These are phyloP conservation scores for Erpetoichthys calabaricus DNA, from an alignment of 2,797 vertebrate species.

Conservation along the genomic window DNA sequence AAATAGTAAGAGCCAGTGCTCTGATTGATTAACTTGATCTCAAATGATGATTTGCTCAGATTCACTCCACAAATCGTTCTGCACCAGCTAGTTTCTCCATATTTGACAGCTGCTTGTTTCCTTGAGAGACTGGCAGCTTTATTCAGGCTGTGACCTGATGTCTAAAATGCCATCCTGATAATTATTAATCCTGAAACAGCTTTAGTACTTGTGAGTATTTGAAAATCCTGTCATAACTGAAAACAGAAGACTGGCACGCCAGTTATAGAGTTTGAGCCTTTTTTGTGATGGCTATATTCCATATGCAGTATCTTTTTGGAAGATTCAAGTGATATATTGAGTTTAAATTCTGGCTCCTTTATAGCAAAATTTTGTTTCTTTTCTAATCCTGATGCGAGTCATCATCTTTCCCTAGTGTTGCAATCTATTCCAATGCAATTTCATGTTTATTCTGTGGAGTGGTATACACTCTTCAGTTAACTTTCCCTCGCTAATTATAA, in stretches of 20 bases:
- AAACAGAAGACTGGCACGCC: slow-evolving; percentile 19
- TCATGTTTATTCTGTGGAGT: no score
- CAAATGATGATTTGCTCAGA: slow-evolving; percentile 18
- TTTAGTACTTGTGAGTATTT: slow-evolving; percentile 38
- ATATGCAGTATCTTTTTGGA: no score
- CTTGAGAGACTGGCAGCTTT: slow-evolving; percentile 23
- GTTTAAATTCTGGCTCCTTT: no score
- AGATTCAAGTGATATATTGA: no score
- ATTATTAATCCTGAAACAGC: slow-evolving; percentile 38
- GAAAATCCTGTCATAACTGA: slow-evolving; percentile 27
- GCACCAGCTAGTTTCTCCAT: slow-evolving; percentile 17
- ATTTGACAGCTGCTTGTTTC: slow-evolving; percentile 20
- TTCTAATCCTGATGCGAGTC: no score
- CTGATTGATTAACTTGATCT: slow-evolving; percentile 31
- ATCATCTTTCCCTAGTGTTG: no score
- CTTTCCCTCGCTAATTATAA: no score
- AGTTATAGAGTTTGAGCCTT: slow-evolving; percentile 24
- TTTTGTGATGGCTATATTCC: slow-evolving; percentile 26
- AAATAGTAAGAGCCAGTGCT: neutral
- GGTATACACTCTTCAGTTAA: no score
- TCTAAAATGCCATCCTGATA: slow-evolving; percentile 26
- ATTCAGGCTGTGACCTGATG: slow-evolving; percentile 24
- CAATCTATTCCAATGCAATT: no score
- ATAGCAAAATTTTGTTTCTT: no score
- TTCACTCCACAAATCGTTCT: slow-evolving; percentile 9